A percentile compares a stretch with the other conserved stretches of the same genome.
Conservation (phyloP, 2,797 vertebrate genomes). For the Phoebastria nigripes region DNA sequence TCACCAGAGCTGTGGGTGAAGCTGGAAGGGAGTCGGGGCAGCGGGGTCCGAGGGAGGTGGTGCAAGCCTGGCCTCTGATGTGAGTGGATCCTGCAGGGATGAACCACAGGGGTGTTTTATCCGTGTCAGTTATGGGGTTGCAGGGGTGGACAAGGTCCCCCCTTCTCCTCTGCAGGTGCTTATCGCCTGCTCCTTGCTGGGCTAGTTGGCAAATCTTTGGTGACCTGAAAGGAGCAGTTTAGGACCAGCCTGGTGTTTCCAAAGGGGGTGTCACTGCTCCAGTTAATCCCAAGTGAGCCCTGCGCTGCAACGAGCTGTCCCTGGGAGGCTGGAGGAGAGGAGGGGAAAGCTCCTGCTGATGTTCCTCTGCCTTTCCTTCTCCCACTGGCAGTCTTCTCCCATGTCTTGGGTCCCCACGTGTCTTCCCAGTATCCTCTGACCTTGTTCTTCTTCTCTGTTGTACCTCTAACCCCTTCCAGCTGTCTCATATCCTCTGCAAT, state of each 20-base stretch:
- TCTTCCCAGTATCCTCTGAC: background rate
- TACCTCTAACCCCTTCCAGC: background rate
- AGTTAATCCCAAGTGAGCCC: background rate
- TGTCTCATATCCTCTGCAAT: background rate
- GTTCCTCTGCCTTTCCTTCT: background rate
- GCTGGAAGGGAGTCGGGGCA: background rate
- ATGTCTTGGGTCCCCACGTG: background rate
- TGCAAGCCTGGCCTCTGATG: background rate
- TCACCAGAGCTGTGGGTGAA: background rate
- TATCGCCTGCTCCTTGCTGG: background rate
- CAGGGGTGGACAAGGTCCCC: background rate
- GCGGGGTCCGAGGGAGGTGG: background rate
- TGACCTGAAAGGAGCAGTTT: background rate
- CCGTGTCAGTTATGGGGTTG: background rate
- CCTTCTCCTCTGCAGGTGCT: background rate
- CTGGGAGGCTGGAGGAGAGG: background rate
- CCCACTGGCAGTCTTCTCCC: background rate
- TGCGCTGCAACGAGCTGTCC: rapidly evolving
- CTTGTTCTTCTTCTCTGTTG: background rate
- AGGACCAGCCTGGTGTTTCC: background rate
- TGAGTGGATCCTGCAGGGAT: background rate
- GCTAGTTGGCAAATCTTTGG: background rate
- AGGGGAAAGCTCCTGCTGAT: background rate
- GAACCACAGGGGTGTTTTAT: background rate
- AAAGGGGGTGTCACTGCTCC: background rate